Conservation (phyloP, 64 coral and sea anemone species). For the Acropora yongei region DNA sequence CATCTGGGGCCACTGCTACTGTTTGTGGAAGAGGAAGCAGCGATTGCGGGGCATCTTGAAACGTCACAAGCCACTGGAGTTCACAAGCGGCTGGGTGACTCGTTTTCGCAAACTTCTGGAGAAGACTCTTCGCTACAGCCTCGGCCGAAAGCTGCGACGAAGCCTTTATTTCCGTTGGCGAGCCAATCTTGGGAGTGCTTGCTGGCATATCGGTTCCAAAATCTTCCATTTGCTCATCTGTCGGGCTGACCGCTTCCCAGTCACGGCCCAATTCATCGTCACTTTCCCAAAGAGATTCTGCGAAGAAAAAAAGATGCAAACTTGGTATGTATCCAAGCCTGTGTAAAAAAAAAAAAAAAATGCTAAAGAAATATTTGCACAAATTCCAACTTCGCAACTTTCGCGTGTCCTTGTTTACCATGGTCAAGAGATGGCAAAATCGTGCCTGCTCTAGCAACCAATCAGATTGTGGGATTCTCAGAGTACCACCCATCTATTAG, state of each 20-base stretch:
- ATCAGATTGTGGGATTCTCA: too few species aligned
- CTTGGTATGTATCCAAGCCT: too few species aligned
- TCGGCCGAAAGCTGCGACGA: constrained; percentile 88
- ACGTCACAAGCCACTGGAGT: constrained; percentile 91
- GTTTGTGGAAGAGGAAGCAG: constrained; percentile 87
- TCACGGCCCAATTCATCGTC: constrained; percentile 60
- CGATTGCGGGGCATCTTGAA: constrained; percentile 91
- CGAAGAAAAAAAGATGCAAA: neutral
- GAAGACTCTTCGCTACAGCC: constrained; percentile 82
- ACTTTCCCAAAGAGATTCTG: constrained; percentile 34
- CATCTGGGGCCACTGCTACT: constrained; percentile 88
- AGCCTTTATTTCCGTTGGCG: constrained; percentile 24
- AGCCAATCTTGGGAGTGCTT: constrained; percentile 28
- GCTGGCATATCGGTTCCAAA: neutral
- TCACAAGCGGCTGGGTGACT: constrained; percentile 88
- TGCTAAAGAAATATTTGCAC: too few species aligned
- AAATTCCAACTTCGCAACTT: too few species aligned
- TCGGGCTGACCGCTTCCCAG: constrained; percentile 50
- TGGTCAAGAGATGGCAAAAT: too few species aligned
- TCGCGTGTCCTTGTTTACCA: too few species aligned
- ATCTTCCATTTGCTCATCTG: constrained; percentile 22
- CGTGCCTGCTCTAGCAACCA: too few species aligned
- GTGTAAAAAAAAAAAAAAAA: too few species aligned
- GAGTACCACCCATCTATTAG: too few species aligned
- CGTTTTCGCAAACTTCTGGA: constrained; percentile 87